Evolutionary conservation across 2,113 vertebrate species (phyloP).

Genomic region (Sisor rabdophorus): DNA sequence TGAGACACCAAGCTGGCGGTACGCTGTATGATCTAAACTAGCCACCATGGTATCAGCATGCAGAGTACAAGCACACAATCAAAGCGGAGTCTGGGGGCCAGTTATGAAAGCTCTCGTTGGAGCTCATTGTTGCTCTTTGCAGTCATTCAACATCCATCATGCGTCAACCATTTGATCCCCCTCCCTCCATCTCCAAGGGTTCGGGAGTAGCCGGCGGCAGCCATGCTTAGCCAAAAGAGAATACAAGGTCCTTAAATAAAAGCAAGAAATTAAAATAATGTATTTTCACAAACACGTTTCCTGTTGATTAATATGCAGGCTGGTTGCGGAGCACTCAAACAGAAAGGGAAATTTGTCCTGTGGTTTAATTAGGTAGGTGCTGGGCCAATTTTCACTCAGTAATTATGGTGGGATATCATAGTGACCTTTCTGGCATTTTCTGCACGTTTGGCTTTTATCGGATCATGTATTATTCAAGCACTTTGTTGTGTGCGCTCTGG

Average conservation of each 20-base stretch:
- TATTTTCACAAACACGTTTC: slow-evolving; percentile 41
- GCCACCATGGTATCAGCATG: slow-evolving; percentile 41
- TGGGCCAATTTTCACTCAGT: slow-evolving; percentile 66
- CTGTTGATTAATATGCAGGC: slow-evolving; percentile 68
- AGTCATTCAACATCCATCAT: slow-evolving; percentile 52
- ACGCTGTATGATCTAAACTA: slow-evolving; percentile 56
- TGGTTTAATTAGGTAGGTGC: slow-evolving; percentile 72
- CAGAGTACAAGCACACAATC: slow-evolving; percentile 28
- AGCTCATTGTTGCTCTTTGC: slow-evolving; percentile 52
- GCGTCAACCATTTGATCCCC: slow-evolving; percentile 51
- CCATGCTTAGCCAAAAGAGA: background rate
- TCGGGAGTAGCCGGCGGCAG: background rate
- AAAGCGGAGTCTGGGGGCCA: slow-evolving; percentile 28
- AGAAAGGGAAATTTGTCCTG: slow-evolving; percentile 63
- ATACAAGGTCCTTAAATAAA: slow-evolving; percentile 7
- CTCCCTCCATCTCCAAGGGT: slow-evolving; percentile 20
- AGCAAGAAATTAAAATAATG: slow-evolving; percentile 30
- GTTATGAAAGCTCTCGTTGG: slow-evolving; percentile 49
- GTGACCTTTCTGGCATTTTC: slow-evolving; percentile 72
- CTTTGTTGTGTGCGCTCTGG: slow-evolving; percentile 64
- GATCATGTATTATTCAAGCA: slow-evolving; percentile 73
- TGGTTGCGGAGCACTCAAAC: slow-evolving; percentile 58
- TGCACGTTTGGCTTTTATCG: slow-evolving; percentile 70
- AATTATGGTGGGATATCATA: slow-evolving; percentile 64
- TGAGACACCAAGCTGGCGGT: slow-evolving; percentile 59